Percentiles rank a stretch among this genome's conserved stretches.
Conservation (phyloP, 2,797 vertebrate species). For the Arctocebus calabarensis region DNA sequence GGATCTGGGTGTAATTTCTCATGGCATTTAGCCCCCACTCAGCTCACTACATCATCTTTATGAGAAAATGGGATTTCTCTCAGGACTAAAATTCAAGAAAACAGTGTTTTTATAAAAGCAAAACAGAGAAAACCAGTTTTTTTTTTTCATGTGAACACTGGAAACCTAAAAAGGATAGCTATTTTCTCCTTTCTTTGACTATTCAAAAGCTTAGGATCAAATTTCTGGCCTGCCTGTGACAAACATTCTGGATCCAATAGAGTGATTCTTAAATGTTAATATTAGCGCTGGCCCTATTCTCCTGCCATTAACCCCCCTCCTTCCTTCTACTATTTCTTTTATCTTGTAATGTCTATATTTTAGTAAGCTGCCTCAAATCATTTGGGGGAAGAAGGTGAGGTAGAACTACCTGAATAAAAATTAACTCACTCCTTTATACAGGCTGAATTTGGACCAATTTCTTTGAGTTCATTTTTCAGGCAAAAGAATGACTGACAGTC, state of each 20-base stretch:
- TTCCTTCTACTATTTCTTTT: background rate
- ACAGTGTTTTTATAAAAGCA: background rate
- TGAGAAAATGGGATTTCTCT: background rate
- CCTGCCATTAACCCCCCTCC: background rate
- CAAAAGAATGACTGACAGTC: slow-evolving; percentile 53
- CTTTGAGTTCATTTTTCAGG: slow-evolving; percentile 26
- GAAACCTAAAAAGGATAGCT: background rate
- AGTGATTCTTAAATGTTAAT: background rate
- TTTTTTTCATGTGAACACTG: slow-evolving; percentile 14
- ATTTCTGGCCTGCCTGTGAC: background rate
- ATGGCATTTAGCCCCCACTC: background rate
- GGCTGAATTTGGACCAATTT: slow-evolving; percentile 24
- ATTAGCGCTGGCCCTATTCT: background rate
- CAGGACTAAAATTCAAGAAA: slow-evolving; percentile 39
- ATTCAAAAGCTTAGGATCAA: background rate
- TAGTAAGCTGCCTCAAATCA: slow-evolving; percentile 3
- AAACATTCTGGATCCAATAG: background rate
- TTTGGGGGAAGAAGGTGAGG: slow-evolving; percentile 20
- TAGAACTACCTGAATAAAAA: slow-evolving; percentile 14
- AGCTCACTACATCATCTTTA: slow-evolving; percentile 5
- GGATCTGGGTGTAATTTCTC: background rate
- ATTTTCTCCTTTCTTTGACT: slow-evolving; percentile 17
- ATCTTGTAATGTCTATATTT: slow-evolving; percentile 18
- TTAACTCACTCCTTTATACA: background rate
- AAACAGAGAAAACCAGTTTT: background rate